phyloP scores from a whole-genome alignment of 2,888 invertebrate genomes.

The Caenorhabditis sp. region DNA sequence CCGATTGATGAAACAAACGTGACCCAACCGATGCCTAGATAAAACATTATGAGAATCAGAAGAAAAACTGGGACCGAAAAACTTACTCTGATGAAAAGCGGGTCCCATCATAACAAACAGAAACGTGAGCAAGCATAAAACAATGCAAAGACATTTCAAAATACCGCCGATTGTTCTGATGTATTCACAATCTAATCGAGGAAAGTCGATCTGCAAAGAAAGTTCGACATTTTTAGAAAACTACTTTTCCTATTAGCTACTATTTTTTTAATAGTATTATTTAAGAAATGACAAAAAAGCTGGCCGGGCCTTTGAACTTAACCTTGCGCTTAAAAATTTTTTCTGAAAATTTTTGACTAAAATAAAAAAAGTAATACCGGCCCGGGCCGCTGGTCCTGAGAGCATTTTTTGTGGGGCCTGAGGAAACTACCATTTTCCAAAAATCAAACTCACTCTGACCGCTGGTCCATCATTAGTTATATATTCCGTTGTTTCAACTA shows the following conservation, averaged over 20 bases:
- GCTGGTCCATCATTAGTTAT: slow-evolving; percentile 52
- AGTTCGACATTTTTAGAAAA: neutral
- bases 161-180: slow-evolving; percentile 80
- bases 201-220: slow-evolving; percentile 41
- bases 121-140: slow-evolving; percentile 77
- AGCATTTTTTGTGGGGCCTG: too few species aligned
- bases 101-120: slow-evolving; percentile 79
- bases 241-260: too few species aligned
- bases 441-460: slow-evolving; percentile 39
- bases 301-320: too few species aligned
- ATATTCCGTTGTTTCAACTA: slow-evolving; percentile 57
- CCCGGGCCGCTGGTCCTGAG: too few species aligned
- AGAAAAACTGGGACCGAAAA: neutral
- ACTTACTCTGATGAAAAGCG: slow-evolving; percentile 71
- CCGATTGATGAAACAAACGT: slow-evolving; percentile 78
- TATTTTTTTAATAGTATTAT: too few species aligned
- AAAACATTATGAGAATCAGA: neutral
- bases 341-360: too few species aligned
- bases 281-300: too few species aligned
- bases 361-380: too few species aligned
- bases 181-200: slow-evolving; percentile 79
- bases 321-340: too few species aligned
- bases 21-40: slow-evolving; percentile 77
- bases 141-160: slow-evolving; percentile 81
- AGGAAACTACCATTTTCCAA: too few species aligned